Conservation (phyloP, 2,797 vertebrate species). For the Eospalax fontanierii region DNA sequence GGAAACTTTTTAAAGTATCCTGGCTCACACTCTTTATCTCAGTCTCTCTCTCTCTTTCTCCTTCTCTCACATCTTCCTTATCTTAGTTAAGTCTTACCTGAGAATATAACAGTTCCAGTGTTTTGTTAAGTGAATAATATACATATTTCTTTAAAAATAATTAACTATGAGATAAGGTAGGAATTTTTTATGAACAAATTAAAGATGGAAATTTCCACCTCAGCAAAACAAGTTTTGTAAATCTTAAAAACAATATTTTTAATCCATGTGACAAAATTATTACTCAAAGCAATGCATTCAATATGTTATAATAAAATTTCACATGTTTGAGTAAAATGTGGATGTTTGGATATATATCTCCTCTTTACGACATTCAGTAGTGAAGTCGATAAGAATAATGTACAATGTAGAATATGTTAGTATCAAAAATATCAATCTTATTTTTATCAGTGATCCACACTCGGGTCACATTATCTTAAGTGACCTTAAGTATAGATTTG, state of each 20-base stretch:
- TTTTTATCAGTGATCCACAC: not conserved
- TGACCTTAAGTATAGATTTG: not conserved
- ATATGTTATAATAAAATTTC: not conserved
- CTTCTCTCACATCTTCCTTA: not conserved
- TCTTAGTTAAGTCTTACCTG: not conserved
- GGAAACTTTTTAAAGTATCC: not conserved
- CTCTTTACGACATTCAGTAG: not conserved
- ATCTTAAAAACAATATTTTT: not conserved
- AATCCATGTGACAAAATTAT: not conserved
- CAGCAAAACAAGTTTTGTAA: not conserved
- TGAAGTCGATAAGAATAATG: not conserved
- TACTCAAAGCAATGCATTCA: not conserved
- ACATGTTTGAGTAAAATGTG: slow-evolving; percentile 11
- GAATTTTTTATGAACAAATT: slow-evolving; percentile 62
- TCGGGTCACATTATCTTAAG: not conserved
- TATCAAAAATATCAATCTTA: not conserved
- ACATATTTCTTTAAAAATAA: slow-evolving; percentile 16
- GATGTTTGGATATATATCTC: not conserved
- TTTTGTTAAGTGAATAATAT: slow-evolving; percentile 24
- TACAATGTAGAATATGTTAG: not conserved
- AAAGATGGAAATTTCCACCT: not conserved
- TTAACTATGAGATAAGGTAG: not conserved
- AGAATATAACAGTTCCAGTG: not conserved
- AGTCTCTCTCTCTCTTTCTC: not conserved
- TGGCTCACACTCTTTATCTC: rapidly evolving